Conservation (phyloP, 2,797 vertebrate genomes). For the Echiichthys vipera region DNA sequence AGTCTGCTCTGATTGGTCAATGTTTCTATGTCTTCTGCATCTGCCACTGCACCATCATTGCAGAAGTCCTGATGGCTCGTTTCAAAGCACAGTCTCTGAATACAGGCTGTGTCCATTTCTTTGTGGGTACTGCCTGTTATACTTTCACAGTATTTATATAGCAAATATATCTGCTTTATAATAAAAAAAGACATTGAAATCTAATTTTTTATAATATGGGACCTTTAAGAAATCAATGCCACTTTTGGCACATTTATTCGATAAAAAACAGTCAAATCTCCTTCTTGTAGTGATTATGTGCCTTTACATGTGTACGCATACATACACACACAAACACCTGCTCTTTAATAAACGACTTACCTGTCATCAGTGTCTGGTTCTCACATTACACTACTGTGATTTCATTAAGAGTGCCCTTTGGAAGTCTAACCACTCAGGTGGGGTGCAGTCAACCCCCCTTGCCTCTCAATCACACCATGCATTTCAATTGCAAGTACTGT, state of each 20-base stretch:
- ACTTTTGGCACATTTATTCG: background rate
- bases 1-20: too few species aligned
- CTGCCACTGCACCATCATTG: too few species aligned
- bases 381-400: slow-evolving; percentile 67
- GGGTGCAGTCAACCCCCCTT: slow-evolving; percentile 64
- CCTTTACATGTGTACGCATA: background rate
- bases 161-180: too few species aligned
- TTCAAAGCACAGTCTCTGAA: too few species aligned
- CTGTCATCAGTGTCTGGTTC: slow-evolving; percentile 66
- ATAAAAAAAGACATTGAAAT: too few species aligned
- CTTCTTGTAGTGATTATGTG: slow-evolving; percentile 2
- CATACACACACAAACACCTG: slow-evolving; percentile 35
- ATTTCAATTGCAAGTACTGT: slow-evolving; percentile 76
- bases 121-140: too few species aligned
- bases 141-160: too few species aligned
- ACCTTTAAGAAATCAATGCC: background rate
- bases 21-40: too few species aligned
- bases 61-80: too few species aligned
- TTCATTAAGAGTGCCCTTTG: slow-evolving; percentile 77
- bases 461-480: slow-evolving; percentile 45
- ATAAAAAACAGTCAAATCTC: background rate
- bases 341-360: slow-evolving; percentile 62
- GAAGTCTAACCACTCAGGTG: slow-evolving; percentile 71
- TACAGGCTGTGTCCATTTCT: too few species aligned
- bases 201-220: too few species aligned